phyloP scores from a whole-genome alignment of 1,140 invertebrate species.

The Stenopsyche tienmushanensis region DNA sequence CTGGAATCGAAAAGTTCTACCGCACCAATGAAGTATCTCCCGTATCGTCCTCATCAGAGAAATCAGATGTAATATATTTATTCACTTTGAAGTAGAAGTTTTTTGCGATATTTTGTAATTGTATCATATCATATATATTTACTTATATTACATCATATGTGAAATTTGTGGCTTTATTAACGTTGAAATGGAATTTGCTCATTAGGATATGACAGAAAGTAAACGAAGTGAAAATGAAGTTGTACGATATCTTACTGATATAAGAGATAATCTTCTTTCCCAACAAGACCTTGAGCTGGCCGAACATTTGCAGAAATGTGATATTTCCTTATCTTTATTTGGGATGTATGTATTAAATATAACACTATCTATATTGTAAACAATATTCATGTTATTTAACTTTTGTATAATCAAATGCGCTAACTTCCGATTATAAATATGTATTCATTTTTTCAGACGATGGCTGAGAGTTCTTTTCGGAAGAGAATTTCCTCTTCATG shows the following conservation, averaged over 20 bases:
- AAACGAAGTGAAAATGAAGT: constrained; percentile 52
- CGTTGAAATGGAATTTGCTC: too few species aligned
- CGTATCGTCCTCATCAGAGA: neutral
- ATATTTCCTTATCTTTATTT: constrained; percentile 72
- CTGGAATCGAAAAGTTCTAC: constrained; percentile 33
- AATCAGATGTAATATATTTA: neutral
- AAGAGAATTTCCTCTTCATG: constrained; percentile 70
- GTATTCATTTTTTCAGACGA: constrained; percentile 54
- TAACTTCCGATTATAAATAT: neutral
- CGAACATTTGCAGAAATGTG: constrained; percentile 64
- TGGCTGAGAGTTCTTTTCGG: constrained; percentile 75
- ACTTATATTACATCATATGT: too few species aligned
- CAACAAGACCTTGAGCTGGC: constrained; percentile 64
- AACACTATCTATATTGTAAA: neutral
- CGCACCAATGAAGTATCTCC: neutral
- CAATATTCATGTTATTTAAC: neutral
- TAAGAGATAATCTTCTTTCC: constrained; percentile 65
- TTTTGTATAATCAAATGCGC: neutral
- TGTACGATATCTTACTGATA: constrained; percentile 63
- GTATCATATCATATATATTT: too few species aligned
- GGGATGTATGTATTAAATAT: constrained; percentile 64
- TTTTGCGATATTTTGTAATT: too few species aligned
- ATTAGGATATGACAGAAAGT: neutral
- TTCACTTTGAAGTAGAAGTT: too few species aligned
- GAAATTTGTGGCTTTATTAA: neutral